Conservation (phyloP, 2,888 invertebrate species). For the Temnothorax unifasciatus region DNA sequence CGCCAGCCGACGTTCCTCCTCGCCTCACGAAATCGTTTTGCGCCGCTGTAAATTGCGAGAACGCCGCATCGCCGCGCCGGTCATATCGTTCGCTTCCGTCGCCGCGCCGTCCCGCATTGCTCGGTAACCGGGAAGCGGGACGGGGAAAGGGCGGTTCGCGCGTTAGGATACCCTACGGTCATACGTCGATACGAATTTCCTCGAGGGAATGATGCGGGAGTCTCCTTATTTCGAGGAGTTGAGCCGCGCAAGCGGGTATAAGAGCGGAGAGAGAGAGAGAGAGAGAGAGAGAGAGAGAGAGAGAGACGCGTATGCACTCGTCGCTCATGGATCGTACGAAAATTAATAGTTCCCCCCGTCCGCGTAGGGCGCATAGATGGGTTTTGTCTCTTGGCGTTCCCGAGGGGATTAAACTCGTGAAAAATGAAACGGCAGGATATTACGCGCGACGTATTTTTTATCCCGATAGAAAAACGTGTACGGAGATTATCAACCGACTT, state of each 20-base stretch:
- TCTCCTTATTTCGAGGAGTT: slow-evolving; percentile 30
- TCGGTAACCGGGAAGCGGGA: neutral
- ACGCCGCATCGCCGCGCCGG: slow-evolving; percentile 28
- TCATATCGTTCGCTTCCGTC: slow-evolving; percentile 19
- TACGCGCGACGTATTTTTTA: neutral
- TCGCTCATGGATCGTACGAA: neutral
- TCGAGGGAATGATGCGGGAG: neutral
- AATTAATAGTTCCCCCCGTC: slow-evolving; percentile 1
- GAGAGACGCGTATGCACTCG: neutral
- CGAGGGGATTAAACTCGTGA: neutral
- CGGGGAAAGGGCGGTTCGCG: neutral
- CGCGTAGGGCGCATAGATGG: neutral
- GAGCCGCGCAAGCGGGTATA: neutral
- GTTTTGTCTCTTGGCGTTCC: neutral
- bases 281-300: too few relatives aligned
- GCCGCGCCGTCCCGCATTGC: neutral
- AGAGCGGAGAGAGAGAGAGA: too few relatives aligned
- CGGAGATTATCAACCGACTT: neutral
- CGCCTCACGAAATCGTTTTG: slow-evolving; percentile 68
- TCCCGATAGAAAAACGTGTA: neutral
- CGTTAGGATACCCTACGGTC: slow-evolving; percentile 40
- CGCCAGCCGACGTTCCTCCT: slow-evolving; percentile 48
- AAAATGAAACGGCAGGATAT: neutral
- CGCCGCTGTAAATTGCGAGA: slow-evolving; percentile 70
- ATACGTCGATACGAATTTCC: slow-evolving; percentile 37